Base-by-base conservation (phyloP, 2,113 vertebrate genomes). In the Centropus unirufus region DNA sequence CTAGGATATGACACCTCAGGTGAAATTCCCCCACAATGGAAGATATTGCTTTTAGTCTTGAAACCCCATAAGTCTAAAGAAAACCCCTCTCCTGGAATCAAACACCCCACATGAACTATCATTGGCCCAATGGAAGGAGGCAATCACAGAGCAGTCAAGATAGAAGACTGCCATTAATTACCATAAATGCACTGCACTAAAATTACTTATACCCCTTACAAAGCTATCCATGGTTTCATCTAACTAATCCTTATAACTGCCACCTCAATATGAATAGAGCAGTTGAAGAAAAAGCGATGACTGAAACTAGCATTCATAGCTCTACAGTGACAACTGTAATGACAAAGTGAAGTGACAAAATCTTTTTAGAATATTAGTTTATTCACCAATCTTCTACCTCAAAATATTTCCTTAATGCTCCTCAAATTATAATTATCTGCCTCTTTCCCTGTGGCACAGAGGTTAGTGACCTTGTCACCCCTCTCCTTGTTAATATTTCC, bases 401-500 rank as follows among this genome's bases (percentile, higher is more conserved):
- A 22, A 93, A 96, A 96, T 66, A 93, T 51, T 95, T 57, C 76
- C 87, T 87, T 78, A 89, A 78, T 89, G 20, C 81, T 95, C 61
- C 85, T 90, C 42, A 92, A 95, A 86, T 69, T 10, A 87, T 93
- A 93, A 96, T 94, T 92, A 92, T 92, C 82, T 75, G 11, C 73
- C 55, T 92, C 67, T 83, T 79, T 72, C 79, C 83, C 63, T 76
- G 39, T 86, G 79, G 51, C 68, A 90, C 12, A 4, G 46, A 86
- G 82, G 83, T 92, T 77, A 70, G 32, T 55, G 88, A 93, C 85
- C 85, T 83, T 90, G 75, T 94, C 79, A 67, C 75, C 91, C 55
- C 14, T 83, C 88, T 93, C 92, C 90, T 93, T 95, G 85, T 94
- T 96, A 95, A 90, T 96, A 95, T 72, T 90, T 66, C 83, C 72